Conservation (phyloP, 2,888 invertebrate genomes). For the Parnassius orleans region DNA sequence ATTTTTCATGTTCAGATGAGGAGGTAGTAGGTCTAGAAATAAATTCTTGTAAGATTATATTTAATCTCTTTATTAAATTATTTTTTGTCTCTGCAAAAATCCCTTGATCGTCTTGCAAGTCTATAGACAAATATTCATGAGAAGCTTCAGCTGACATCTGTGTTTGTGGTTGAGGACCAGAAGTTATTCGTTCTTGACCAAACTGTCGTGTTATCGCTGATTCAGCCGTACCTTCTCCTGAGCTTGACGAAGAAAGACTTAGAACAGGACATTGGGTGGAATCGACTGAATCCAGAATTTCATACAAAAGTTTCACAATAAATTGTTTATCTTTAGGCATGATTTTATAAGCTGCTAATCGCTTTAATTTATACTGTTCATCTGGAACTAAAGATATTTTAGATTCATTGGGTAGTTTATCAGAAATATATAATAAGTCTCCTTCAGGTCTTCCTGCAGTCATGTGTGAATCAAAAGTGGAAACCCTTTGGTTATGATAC, state of each 20-base stretch:
- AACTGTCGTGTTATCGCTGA: constrained; percentile 37
- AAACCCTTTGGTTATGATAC: background rate
- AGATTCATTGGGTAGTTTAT: constrained; percentile 34
- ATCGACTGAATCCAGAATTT: constrained; percentile 43
- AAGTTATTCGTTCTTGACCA: constrained; percentile 40
- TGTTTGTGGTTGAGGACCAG: constrained; percentile 19
- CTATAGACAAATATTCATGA: constrained; percentile 22
- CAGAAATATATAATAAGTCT: constrained; percentile 37
- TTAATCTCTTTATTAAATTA: constrained; percentile 31
- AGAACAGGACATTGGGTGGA: constrained; percentile 16
- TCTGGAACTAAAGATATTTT: constrained; percentile 45
- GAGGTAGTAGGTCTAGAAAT: constrained; percentile 14
- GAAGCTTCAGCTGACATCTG: background rate
- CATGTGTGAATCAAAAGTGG: background rate
- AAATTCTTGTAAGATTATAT: constrained; percentile 30
- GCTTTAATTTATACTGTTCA: constrained; percentile 43
- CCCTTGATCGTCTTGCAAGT: constrained; percentile 31
- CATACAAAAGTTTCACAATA: constrained; percentile 48
- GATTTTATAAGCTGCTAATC: constrained; percentile 30
- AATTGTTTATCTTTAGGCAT: constrained; percentile 44
- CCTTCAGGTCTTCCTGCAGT: constrained; percentile 11
- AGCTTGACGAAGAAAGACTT: constrained; percentile 17
- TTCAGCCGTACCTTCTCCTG: constrained; percentile 21
- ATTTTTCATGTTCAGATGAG: constrained; percentile 1
- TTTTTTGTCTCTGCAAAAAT: constrained; percentile 33